Conservation (phyloP, 2,113 vertebrate genomes). For the Lanius collurio region DNA sequence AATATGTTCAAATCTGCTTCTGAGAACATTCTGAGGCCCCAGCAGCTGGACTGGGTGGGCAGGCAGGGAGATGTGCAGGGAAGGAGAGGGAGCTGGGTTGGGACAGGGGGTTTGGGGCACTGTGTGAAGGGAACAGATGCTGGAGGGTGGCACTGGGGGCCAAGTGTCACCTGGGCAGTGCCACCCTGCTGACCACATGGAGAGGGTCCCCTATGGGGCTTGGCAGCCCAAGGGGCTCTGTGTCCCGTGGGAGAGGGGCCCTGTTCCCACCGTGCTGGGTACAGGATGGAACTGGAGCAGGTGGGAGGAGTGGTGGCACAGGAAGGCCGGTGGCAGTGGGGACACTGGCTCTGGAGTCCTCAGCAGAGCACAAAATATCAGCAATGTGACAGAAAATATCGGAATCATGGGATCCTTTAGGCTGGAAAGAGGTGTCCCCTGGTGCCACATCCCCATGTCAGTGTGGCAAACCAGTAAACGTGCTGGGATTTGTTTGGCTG, state of each 20-base stretch:
- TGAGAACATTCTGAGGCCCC: not conserved
- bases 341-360: not conserved
- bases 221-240: not conserved
- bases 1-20: not conserved
- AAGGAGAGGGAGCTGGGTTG: not conserved
- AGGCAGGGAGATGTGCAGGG: not conserved
- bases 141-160: not conserved
- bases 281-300: not conserved
- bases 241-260: not conserved
- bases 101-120: not conserved
- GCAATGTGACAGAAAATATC: not conserved
- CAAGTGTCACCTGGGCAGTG: not conserved
- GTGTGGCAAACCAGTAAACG: rapidly evolving
- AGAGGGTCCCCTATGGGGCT: no score
- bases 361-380: not conserved
- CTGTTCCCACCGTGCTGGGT: not conserved
- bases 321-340: not conserved
- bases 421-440: not conserved
- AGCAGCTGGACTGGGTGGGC: not conserved
- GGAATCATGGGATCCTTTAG: not conserved
- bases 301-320: not conserved
- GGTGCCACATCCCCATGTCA: not conserved
- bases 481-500: not conserved
- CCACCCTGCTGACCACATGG: not conserved
- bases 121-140: rapidly evolving